Evolutionary conservation across 2,797 vertebrate species (phyloP), one percentile per base, ranked within the genome.

Genomic region (Garrulus glandarius): DNA sequence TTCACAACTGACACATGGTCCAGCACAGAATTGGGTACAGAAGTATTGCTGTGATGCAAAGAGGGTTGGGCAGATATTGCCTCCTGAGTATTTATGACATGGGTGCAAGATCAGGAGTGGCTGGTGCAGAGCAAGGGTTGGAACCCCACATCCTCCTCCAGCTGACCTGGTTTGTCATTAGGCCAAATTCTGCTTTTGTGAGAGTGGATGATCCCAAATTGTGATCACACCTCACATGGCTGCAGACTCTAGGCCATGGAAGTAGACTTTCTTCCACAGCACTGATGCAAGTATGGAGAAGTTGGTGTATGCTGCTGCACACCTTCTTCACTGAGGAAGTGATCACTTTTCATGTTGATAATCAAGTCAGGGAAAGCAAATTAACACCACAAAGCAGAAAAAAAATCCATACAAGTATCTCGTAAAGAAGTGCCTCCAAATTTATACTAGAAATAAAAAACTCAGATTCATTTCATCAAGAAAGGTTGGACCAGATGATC

Each of bases 241-340:
- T 27, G 39, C 26, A 79, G 32, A 79, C 47, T 15, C 9, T 6
- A 52, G 50, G 9, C 23, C n/a, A 53, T 1, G 0, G n/a, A 46
- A 78, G 27, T 0, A 4, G 39, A 34, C 9, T 52, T 87, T 15
- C 37, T 67, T 29, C 18, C 30, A 57, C 13, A 84, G 37, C 44
- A 50, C 23, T 47, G 61, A 34, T 10, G 6, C 2, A 19, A 22
- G 29, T 2, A 32, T 2, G 15, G 22, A 63, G 15, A 10, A 80
- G 20, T 0, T 17, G 24, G 26, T 0, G 0, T 26, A 26, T 4
- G 22, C 34, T 64, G 41, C 32, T 46, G 41, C 24, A 56, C 0
- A 4, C 52, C 17, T n/a, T 37, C 41, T 41, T 13, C 0, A 0
- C 56, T 56, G 47, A 79, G 22, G 41, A 71, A 76, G 41, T 15